These are phyloP conservation scores for Pteropus alecto DNA, from an alignment of 2,113 vertebrate genomes.

Conservation along the genomic window DNA sequence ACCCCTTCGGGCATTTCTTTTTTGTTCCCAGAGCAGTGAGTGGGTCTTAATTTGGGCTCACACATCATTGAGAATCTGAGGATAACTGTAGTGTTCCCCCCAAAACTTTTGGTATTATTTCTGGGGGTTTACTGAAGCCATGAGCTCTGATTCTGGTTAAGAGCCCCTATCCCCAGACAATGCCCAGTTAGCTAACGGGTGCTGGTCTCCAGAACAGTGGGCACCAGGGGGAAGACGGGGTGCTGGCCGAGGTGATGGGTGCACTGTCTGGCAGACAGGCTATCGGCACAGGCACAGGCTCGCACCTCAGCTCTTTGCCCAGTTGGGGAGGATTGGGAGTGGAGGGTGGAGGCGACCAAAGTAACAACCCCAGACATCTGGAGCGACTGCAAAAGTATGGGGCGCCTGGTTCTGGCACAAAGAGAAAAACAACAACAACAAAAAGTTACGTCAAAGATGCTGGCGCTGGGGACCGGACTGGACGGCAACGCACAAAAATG, in stretches of 20 bases:
- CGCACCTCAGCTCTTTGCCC: accelerated
- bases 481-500: background rate
- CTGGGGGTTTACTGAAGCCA: background rate
- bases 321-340: accelerated
- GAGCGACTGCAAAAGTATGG: accelerated
- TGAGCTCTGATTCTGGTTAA: background rate
- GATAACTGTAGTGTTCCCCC: background rate
- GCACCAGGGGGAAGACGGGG: accelerated
- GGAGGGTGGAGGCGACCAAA: background rate
- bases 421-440: background rate
- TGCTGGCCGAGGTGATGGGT: background rate
- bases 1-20: background rate
- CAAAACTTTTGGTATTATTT: background rate
- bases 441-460: background rate
- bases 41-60: background rate
- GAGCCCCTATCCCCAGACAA: background rate
- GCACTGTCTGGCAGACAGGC: accelerated
- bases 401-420: accelerated
- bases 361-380: accelerated
- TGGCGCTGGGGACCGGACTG: background rate
- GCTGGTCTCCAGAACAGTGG: accelerated
- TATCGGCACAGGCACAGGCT: accelerated
- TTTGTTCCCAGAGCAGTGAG: background rate
- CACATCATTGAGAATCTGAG: background rate
- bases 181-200: accelerated